Percentiles rank a stretch among this genome's conserved stretches.
These are phyloP conservation scores for Dasypus novemcinctus DNA, from an alignment of 2,113 vertebrate species.

Conservation along the genomic window DNA sequence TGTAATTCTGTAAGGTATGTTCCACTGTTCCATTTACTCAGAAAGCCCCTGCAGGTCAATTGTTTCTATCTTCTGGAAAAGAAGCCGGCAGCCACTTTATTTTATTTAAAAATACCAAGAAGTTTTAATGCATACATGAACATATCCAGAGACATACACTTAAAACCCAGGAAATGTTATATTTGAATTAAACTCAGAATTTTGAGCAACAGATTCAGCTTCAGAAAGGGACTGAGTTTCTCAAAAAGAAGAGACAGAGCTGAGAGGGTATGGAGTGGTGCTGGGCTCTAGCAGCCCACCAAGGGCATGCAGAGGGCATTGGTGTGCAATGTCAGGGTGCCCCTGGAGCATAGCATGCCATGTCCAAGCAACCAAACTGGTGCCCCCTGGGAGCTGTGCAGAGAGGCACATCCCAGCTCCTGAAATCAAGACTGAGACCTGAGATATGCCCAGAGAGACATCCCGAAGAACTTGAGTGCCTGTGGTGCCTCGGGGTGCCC, in stretches of 20 bases:
- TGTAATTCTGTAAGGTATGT: no score
- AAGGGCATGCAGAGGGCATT: no score
- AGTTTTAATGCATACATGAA: not conserved
- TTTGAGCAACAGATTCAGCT: not conserved
- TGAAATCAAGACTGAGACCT: not conserved
- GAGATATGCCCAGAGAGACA: not conserved
- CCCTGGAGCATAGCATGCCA: no score
- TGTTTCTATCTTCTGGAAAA: no score
- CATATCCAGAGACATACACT: accelerated
- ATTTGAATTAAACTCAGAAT: constrained; percentile 17
- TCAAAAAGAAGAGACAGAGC: not conserved
- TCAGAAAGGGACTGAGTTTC: not conserved
- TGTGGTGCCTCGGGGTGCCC: not conserved
- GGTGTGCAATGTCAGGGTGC: no score
- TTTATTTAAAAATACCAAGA: not conserved
- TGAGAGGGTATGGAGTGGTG: no score
- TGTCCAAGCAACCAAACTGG: no score
- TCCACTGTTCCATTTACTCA: no score
- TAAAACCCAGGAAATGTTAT: not conserved
- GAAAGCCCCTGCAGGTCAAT: no score
- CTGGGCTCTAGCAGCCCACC: no score
- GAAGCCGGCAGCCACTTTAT: no score
- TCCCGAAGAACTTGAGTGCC: not conserved
- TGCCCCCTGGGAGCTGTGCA: no score
- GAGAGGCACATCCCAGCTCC: not conserved